Base-by-base conservation (phyloP, 2,113 vertebrate genomes). In the Felis chaus region DNA sequence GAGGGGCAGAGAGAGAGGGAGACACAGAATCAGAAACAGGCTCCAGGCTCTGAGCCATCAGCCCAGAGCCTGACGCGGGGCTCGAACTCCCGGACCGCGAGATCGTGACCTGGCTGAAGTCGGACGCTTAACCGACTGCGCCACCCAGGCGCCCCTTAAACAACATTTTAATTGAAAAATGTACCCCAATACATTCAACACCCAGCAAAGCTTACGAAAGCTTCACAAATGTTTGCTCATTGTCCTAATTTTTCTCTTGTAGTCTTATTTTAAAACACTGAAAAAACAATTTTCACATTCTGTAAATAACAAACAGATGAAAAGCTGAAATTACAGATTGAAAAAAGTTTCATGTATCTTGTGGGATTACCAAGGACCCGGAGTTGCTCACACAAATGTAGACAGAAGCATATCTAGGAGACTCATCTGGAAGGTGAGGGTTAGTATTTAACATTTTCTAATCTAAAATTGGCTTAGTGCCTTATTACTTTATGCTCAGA, bases 161-260 rank as follows among this genome's bases (percentile, higher is more conserved):
- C 33, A 81, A 19, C 25, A 55, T 89, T 84, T 98, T 95, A 74
- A 68, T 39, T 65, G 73, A 96, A 87, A 96, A 94, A 79, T 39
- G 4, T 5, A 66, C 4, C 89, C 88, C 76, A 85, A 88, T 85
- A 55, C 33, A 93, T 48, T 92, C 63, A 95, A 88, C 48, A 81
- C 10, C 23, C 45, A 93, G 11, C 36, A 84, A 88, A 82, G 91
- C 9, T 27, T 89, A 91, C 3, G 61, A 89, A 95, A 86, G 0
- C 14, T 81, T 94, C 76, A 31, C 18, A 83, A 91, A 87, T 71
- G 18, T 83, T 81, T 96, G 86, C 61, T 25, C 55, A 15, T 55
- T 76, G 78, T 21, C 25, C 76, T 79, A 61, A 88, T 53, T 74
- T 83, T 92, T 63, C 87, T 96, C 39, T 18, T 33, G n/a, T 4